phyloP scores from a whole-genome alignment of 2,113 vertebrate genomes.

The Hippocampus zosterae region DNA sequence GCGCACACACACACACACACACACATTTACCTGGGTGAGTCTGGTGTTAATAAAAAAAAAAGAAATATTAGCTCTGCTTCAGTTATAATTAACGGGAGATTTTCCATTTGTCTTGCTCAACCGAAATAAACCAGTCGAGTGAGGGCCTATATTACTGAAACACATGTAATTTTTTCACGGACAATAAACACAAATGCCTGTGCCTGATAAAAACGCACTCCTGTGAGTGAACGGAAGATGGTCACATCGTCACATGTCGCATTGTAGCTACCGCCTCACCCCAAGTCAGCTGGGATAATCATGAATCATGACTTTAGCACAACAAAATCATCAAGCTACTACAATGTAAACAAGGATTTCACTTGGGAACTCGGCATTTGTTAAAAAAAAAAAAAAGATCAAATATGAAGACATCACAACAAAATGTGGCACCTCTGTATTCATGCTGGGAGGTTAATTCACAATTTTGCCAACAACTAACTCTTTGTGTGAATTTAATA shows the following conservation, averaged over 20 bases:
- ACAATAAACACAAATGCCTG: constrained; percentile 37
- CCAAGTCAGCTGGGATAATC: too few relatives aligned
- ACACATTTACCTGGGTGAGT: constrained; percentile 46
- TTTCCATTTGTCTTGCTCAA: constrained; percentile 51
- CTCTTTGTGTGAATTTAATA: constrained; percentile 10
- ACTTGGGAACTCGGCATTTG: constrained; percentile 1
- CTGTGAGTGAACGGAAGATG: background rate
- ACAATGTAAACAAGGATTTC: background rate
- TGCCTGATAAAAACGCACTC: constrained; percentile 11
- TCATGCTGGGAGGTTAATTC: constrained; percentile 15
- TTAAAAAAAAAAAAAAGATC: constrained; percentile 10
- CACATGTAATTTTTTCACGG: constrained; percentile 35
- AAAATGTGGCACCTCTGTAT: constrained; percentile 16
- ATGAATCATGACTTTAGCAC: too few relatives aligned
- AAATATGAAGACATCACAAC: constrained; percentile 15
- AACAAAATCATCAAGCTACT: background rate
- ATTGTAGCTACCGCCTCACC: too few relatives aligned
- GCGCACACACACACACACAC: constrained; percentile 21
- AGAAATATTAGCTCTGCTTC: constrained; percentile 63
- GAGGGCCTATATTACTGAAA: constrained; percentile 29
- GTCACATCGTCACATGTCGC: too few relatives aligned
- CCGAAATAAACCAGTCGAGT: constrained; percentile 53
- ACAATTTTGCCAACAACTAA: constrained; percentile 20
- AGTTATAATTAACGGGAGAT: constrained; percentile 67
- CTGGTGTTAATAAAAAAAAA: constrained; percentile 25